Evolutionary conservation across 1,140 invertebrate species (phyloP).

Genomic region (Rhynchophorus ferrugineus): DNA sequence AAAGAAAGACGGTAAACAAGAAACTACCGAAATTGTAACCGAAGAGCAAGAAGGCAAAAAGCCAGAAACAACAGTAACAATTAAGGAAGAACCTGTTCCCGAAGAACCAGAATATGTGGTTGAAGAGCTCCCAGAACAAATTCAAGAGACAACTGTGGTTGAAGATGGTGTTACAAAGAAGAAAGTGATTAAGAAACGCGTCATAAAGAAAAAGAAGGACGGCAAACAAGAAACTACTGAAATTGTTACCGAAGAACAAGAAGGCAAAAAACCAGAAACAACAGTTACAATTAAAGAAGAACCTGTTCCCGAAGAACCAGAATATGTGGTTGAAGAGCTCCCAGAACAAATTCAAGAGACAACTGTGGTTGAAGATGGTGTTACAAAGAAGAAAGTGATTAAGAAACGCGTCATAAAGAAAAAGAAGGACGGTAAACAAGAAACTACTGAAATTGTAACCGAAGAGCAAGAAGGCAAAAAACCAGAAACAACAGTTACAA

Average conservation of each 20-base stretch:
- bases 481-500: constrained; percentile 35
- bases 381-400: constrained; percentile 29
- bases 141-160: constrained; percentile 28
- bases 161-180: constrained; percentile 33
- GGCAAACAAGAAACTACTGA: constrained; percentile 36
- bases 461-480: constrained; percentile 37
- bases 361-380: constrained; percentile 28
- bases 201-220: constrained; percentile 37
- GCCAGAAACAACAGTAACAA: constrained; percentile 27
- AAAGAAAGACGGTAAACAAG: constrained; percentile 24
- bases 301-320: constrained; percentile 24
- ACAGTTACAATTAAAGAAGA: constrained; percentile 37
- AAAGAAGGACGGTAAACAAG: constrained; percentile 35
- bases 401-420: constrained; percentile 36
- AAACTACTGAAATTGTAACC: constrained; percentile 35
- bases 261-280: constrained; percentile 39
- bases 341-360: constrained; percentile 29
- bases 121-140: constrained; percentile 39
- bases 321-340: constrained; percentile 34
- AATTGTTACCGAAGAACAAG: constrained; percentile 37
- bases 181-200: constrained; percentile 32
- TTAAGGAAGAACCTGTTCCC: constrained; percentile 35
- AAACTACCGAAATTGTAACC: constrained; percentile 28
- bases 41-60: constrained; percentile 21
- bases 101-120: constrained; percentile 22